Percentiles rank a stretch among this genome's conserved stretches.
Evolutionary conservation across 2,888 invertebrate species (phyloP).

Genomic region (Tenthredo amoena): DNA sequence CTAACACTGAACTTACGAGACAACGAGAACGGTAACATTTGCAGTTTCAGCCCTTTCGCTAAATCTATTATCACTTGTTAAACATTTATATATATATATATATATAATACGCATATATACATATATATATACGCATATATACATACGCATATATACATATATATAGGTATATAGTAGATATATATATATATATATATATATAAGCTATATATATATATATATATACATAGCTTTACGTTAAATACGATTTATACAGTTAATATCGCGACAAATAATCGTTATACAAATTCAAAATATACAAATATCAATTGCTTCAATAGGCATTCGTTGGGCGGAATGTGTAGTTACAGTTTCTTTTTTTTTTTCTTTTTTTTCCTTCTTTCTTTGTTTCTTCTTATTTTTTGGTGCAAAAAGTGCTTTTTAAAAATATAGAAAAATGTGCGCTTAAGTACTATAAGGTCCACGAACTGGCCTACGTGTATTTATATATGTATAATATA

Average conservation of each 20-base stretch:
- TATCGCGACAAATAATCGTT: background rate
- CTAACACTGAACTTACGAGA: constrained; percentile 35
- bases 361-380: background rate
- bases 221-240: background rate
- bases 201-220: background rate
- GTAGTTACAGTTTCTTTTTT: constrained; percentile 23
- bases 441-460: constrained; percentile 39
- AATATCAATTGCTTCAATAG: constrained; percentile 49
- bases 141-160: background rate
- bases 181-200: background rate
- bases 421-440: constrained; percentile 40
- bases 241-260: background rate
- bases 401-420: constrained; percentile 53
- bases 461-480: constrained; percentile 24
- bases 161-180: background rate
- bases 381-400: background rate
- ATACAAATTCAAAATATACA: constrained; percentile 45
- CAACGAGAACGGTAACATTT: constrained; percentile 14
- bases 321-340: constrained; percentile 51
- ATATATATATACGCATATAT: background rate
- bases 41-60: constrained; percentile 5
- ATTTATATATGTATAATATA: background rate
- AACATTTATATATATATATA: constrained; percentile 34
- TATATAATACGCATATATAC: background rate
- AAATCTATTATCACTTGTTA: constrained; percentile 48